Conservation (phyloP, 2,113 vertebrate genomes). For the Desmodus rotundus region DNA sequence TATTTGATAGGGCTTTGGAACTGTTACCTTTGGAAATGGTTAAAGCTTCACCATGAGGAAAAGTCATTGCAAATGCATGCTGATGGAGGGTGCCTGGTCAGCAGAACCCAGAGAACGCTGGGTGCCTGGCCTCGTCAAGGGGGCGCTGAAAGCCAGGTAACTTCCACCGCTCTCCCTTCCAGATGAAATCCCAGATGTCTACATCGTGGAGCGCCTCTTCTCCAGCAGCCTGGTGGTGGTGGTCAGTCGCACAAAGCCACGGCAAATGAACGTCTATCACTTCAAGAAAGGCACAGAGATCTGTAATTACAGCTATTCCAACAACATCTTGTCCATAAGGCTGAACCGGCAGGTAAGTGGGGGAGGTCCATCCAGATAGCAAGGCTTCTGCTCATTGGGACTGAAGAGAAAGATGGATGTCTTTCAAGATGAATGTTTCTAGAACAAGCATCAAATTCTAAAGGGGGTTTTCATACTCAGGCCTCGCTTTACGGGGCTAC, state of each 20-base stretch:
- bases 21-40: not conserved
- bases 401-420: rapidly evolving
- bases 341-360: slow-evolving; percentile 92
- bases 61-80: rapidly evolving
- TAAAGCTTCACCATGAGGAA: not conserved
- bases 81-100: rapidly evolving
- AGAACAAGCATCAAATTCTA: not conserved
- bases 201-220: slow-evolving; percentile 96
- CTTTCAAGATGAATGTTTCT: not conserved
- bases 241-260: slow-evolving; percentile 87
- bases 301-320: slow-evolving; percentile 96
- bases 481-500: rapidly evolving
- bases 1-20: not conserved
- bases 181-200: slow-evolving; percentile 91
- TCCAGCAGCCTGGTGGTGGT: slow-evolving; percentile 97
- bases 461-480: not conserved
- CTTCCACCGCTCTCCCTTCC: not conserved
- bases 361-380: rapidly evolving
- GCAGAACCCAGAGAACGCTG: not conserved
- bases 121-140: rapidly evolving
- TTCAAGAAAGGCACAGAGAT: slow-evolving; percentile 99
- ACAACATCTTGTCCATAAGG: slow-evolving; percentile 89
- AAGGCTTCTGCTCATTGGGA: not conserved
- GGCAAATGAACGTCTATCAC: slow-evolving; percentile 97
- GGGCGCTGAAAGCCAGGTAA: rapidly evolving